These are phyloP conservation scores for Drosophila chauvacae DNA, from an alignment of 1,140 invertebrate species.

Conservation along the genomic window DNA sequence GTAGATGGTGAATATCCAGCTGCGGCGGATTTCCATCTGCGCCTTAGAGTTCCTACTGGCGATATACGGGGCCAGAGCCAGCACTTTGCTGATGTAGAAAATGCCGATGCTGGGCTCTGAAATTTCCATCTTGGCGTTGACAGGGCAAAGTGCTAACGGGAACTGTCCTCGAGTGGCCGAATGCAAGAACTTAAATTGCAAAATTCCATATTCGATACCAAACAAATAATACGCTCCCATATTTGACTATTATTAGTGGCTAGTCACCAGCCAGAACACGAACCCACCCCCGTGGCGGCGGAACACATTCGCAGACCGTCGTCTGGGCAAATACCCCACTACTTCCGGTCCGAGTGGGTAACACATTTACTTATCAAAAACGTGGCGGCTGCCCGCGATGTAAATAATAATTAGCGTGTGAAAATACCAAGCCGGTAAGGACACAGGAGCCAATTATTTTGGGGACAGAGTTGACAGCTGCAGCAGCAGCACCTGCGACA, in stretches of 20 bases:
- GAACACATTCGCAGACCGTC: conserved; percentile 12
- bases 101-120: conserved; percentile 72
- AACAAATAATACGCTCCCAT: conserved; percentile 73
- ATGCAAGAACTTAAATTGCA: conserved; percentile 47
- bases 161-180: conserved; percentile 29
- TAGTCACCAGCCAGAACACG: conserved; percentile 18
- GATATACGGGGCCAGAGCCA: conserved; percentile 85
- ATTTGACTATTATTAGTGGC: conserved; percentile 73
- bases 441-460: conserved; percentile 66
- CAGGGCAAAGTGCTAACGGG: conserved; percentile 21
- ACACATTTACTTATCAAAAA: conserved; percentile 65
- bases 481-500: conserved; percentile 26
- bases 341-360: conserved; percentile 26
- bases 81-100: conserved; percentile 85
- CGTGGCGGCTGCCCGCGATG: conserved; percentile 44
- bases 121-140: conserved; percentile 66
- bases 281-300: background rate
- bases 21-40: conserved; percentile 84
- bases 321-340: conserved; percentile 37
- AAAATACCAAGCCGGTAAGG: conserved; percentile 66
- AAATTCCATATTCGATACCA: conserved; percentile 63
- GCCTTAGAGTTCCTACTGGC: conserved; percentile 57
- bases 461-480: conserved; percentile 32
- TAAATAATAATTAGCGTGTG: conserved; percentile 82
- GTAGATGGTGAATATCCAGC: conserved; percentile 85